Conservation (phyloP, 1,140 invertebrate species). For the Centruroides sculpturatus region DNA sequence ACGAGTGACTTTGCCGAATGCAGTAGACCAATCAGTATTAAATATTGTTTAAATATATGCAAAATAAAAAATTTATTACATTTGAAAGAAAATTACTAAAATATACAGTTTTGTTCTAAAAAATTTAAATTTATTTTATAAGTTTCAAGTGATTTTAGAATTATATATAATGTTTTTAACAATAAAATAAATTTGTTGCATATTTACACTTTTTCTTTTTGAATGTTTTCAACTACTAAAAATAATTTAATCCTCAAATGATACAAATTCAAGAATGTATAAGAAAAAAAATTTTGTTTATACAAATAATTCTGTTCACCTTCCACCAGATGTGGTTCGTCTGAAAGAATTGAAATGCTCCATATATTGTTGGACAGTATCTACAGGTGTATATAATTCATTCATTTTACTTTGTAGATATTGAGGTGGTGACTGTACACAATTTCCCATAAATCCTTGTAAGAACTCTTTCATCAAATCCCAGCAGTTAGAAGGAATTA, state of each 20-base stretch:
- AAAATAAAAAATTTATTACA: no score
- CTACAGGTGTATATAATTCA: conserved; percentile 58
- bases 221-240: no score
- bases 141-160: no score
- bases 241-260: no score
- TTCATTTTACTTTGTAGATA: conserved; percentile 57
- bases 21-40: neutral
- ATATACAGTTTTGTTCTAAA: neutral
- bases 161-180: no score
- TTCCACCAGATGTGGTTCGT: conserved; percentile 6
- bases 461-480: conserved; percentile 81
- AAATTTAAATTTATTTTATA: no score
- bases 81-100: no score
- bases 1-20: conserved; percentile 35
- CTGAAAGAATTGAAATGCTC: conserved; percentile 61
- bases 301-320: neutral
- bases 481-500: conserved; percentile 74
- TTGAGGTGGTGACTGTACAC: conserved; percentile 16
- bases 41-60: neutral
- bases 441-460: conserved; percentile 71
- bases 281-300: neutral
- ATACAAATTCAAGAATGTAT: no score
- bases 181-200: no score
- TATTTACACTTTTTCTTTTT: no score
- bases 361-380: conserved; percentile 87